phyloP scores from a whole-genome alignment of 2,888 invertebrate species.

The Kuschelorhynchus macadamiae region DNA sequence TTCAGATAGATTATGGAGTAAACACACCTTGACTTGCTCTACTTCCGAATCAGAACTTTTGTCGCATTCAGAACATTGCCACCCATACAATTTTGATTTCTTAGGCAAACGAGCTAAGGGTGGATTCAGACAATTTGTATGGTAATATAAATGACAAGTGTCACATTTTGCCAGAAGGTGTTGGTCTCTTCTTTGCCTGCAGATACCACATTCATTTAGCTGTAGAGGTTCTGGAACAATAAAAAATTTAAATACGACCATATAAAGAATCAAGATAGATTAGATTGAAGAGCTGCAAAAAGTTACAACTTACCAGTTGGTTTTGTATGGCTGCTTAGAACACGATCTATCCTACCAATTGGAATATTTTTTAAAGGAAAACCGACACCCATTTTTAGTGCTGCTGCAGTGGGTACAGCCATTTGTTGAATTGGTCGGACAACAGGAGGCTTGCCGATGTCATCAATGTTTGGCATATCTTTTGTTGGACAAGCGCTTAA shows the following conservation, averaged over 20 bases:
- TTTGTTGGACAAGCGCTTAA: constrained; percentile 75
- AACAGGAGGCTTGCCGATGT: constrained; percentile 68
- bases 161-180: constrained; percentile 96
- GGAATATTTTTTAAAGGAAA: constrained; percentile 83
- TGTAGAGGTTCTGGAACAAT: constrained; percentile 68
- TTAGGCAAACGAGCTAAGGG: constrained; percentile 95
- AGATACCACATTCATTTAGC: constrained; percentile 88
- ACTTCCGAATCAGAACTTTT: constrained; percentile 89
- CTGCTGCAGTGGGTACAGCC: constrained; percentile 86
- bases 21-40: constrained; percentile 76
- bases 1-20: too few species aligned
- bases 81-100: constrained; percentile 94
- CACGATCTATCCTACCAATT: constrained; percentile 77
- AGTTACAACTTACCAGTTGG: constrained; percentile 72
- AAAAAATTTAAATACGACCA: not conserved
- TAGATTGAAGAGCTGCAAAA: too few species aligned
- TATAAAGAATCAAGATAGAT: too few species aligned
- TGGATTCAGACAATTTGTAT: constrained; percentile 94
- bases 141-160: constrained; percentile 93
- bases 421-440: constrained; percentile 68
- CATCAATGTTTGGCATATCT: constrained; percentile 73
- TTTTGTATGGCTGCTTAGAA: constrained; percentile 72
- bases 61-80: constrained; percentile 97
- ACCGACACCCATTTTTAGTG: constrained; percentile 89
- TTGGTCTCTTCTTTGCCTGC: constrained; percentile 89